Evolutionary conservation across 64 coral and sea anemone species (phyloP).

Genomic region (Cladopsammia gracilis): DNA sequence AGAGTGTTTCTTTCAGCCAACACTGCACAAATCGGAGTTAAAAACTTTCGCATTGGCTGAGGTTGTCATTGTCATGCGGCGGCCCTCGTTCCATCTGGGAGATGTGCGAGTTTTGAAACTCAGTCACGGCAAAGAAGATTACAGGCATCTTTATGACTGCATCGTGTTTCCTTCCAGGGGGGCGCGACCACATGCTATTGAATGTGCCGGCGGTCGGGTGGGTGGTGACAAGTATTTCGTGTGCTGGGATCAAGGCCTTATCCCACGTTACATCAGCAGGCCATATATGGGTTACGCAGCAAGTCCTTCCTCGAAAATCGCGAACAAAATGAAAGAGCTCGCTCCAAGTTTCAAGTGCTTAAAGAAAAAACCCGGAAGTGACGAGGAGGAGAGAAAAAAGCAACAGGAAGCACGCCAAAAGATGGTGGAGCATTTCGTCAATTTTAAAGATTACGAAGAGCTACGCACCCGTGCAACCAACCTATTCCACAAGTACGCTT

Average conservation of each 20-base stretch:
- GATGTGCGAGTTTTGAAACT: constrained; percentile 73
- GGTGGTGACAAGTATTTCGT: constrained; percentile 92
- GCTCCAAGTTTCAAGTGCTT: background rate
- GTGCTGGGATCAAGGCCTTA: constrained; percentile 72
- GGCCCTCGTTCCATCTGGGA: constrained; percentile 71
- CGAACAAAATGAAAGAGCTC: constrained; percentile 12
- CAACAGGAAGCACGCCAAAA: background rate
- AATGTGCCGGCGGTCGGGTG: constrained; percentile 66
- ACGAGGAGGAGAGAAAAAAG: background rate
- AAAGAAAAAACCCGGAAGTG: background rate
- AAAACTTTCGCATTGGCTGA: constrained; percentile 50
- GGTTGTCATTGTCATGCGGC: constrained; percentile 65
- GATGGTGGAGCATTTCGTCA: constrained; percentile 4
- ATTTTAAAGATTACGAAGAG: constrained; percentile 14
- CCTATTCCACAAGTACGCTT: constrained; percentile 50
- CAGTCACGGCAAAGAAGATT: constrained; percentile 11
- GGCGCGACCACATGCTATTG: constrained; percentile 24
- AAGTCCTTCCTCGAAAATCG: constrained; percentile 11
- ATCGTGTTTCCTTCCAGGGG: constrained; percentile 80
- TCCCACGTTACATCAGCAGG: constrained; percentile 29
- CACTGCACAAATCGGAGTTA: constrained; percentile 22
- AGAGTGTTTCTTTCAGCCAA: constrained; percentile 86
- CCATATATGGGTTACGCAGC: constrained; percentile 61
- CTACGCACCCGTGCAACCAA: constrained; percentile 21
- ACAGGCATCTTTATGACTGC: constrained; percentile 69